phyloP scores from a whole-genome alignment of 1,140 invertebrate genomes.

The Oryctes rhinoceros region DNA sequence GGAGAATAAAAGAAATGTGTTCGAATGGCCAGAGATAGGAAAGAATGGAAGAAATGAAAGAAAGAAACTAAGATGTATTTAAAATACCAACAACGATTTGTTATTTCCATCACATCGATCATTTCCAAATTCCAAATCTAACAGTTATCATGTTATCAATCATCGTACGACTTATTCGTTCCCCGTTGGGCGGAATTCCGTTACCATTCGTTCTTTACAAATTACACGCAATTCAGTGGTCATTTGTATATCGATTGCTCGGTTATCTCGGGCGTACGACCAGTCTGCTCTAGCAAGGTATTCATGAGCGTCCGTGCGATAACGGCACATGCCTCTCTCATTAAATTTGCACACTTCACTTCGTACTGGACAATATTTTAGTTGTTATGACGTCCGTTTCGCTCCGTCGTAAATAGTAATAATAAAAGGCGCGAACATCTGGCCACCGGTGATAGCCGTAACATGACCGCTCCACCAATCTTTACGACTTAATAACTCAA shows the following conservation, averaged over 20 bases:
- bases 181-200: not conserved
- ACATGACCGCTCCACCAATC: not conserved
- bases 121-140: too few relatives aligned
- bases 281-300: not conserved
- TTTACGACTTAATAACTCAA: slow-evolving; percentile 21
- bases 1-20: too few relatives aligned
- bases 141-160: too few relatives aligned
- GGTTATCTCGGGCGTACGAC: not conserved
- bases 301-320: not conserved
- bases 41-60: too few relatives aligned
- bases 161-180: not conserved
- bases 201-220: not conserved
- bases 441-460: slow-evolving; percentile 15
- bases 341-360: slow-evolving; percentile 4
- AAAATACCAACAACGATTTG: too few relatives aligned
- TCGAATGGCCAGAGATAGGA: too few relatives aligned
- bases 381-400: slow-evolving; percentile 6
- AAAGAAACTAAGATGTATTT: too few relatives aligned
- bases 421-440: not conserved
- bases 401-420: slow-evolving; percentile 11
- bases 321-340: not conserved
- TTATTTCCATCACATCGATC: too few relatives aligned
- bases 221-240: slow-evolving; percentile 5
- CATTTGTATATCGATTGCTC: slow-evolving; percentile 15
- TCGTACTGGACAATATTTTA: slow-evolving; percentile 4